These are phyloP conservation scores for Azemiops feae DNA, from an alignment of 2,113 vertebrate species.

Conservation along the genomic window DNA sequence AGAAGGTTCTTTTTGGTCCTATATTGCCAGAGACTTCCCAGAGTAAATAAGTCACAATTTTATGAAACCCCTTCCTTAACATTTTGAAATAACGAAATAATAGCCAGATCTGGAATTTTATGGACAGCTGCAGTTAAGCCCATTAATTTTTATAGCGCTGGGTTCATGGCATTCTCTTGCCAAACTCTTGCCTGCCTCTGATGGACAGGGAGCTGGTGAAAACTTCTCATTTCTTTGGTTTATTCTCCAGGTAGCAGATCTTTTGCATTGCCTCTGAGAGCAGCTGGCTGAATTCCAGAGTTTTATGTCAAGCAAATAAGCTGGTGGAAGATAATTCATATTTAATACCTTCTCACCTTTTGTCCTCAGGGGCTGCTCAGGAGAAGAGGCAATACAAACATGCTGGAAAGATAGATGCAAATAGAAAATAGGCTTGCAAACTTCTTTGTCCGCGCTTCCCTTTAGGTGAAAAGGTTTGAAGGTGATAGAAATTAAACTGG, in stretches of 20 bases:
- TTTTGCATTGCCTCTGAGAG: background rate
- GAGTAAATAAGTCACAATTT: background rate
- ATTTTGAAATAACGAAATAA: background rate
- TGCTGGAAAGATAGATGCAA: background rate
- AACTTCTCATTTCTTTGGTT: background rate
- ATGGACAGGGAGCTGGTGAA: background rate
- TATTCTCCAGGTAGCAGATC: background rate
- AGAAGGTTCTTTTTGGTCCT: background rate
- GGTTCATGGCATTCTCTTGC: background rate
- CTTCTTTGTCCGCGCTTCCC: background rate
- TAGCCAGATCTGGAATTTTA: constrained; percentile 1
- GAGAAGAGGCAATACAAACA: background rate
- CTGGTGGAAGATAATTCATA: background rate
- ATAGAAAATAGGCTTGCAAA: background rate
- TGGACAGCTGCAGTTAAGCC: background rate
- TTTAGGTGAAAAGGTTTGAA: background rate
- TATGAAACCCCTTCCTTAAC: background rate
- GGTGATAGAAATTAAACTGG: background rate
- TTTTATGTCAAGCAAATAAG: background rate
- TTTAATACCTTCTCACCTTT: background rate
- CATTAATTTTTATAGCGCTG: constrained; percentile 1
- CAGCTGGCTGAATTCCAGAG: background rate
- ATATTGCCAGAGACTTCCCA: background rate
- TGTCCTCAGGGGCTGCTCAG: background rate
- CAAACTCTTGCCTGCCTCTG: background rate